Evolutionary conservation across 2,797 vertebrate genomes (phyloP), one percentile per base, ranked within the genome.

Genomic region (Chanos chanos): DNA sequence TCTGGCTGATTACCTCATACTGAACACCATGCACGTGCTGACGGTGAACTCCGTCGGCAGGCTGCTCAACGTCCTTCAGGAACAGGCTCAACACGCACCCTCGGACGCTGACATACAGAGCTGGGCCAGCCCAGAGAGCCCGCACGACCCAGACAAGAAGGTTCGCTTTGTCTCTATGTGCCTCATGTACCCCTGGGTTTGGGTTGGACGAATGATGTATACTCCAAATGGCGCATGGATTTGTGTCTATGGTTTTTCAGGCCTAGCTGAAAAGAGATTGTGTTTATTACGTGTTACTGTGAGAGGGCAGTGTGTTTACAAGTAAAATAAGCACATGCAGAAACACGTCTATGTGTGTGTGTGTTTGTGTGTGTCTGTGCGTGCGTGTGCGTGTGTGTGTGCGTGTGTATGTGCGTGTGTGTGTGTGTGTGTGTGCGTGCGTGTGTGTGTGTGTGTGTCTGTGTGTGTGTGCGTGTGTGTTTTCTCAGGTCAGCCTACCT

Each of bases 1-100:
- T 55, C 84, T 94, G 36, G 84, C 89, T 57, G 92, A 95, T 77
- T 91, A 91, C 73, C 56, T 94, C 71, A 87, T 95, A 9, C 70
- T 89, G 64, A 89, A 80, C 73, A 90, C 89, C 7, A 71, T 94
- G 84, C 91, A 93, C 51, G 43, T 73, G 37, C 63, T 93, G 64
- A 81, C 89, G 53, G 83, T 87, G 24, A 91, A 89, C 66, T 86
- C 89, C 12, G 82, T 87, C 59, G 76, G 64, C 52, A 74, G 73
- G 16, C 74, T 94, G 25, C 75, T 93, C 66, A 80, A 66, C 48
- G 72, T 78, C 19, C 71, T 96, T 44, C 71, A 80, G 64, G 86
- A 91, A n/a, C 88, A 89, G 51, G 60, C 90, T 8, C 62, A 74
- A 61, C 69, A 49, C 55, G 93, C 76, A 1, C 86, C 92, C 36